Evolutionary conservation across 92 coral and sea anemone species (phyloP).

Genomic region (Palythoa heliodiscus): DNA sequence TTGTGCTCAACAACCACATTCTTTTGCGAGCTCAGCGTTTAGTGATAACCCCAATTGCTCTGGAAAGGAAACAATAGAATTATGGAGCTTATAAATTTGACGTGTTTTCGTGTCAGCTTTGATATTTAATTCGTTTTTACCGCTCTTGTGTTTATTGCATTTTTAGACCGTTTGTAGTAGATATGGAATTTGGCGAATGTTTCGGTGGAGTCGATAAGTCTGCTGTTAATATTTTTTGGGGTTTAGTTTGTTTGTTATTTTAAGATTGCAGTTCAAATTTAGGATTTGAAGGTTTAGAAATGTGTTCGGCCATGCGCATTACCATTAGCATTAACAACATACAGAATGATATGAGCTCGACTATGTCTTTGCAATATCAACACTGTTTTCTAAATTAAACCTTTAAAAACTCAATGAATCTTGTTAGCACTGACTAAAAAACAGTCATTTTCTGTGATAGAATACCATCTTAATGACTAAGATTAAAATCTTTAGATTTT

Average conservation of each 20-base stretch:
- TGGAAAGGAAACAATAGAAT: neutral
- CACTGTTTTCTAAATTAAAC: too few relatives aligned
- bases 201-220: conserved; percentile 4
- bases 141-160: neutral
- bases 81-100: neutral
- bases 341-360: too few relatives aligned
- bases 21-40: neutral
- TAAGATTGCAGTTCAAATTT: neutral
- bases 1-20: neutral
- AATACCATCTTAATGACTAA: too few relatives aligned
- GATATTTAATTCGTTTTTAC: neutral
- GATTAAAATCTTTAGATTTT: too few relatives aligned
- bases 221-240: neutral
- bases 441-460: too few relatives aligned
- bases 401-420: too few relatives aligned
- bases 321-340: too few relatives aligned
- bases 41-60: neutral
- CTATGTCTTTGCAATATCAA: too few relatives aligned
- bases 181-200: neutral
- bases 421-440: too few relatives aligned
- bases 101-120: neutral
- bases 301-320: too few relatives aligned
- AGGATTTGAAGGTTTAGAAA: too few relatives aligned
- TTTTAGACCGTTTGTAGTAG: neutral
- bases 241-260: neutral